A percentile compares a stretch with the other conserved stretches of the same genome.
These are phyloP conservation scores for Siphlonurus alternatus DNA, from an alignment of 2,888 invertebrate genomes.

Conservation along the genomic window DNA sequence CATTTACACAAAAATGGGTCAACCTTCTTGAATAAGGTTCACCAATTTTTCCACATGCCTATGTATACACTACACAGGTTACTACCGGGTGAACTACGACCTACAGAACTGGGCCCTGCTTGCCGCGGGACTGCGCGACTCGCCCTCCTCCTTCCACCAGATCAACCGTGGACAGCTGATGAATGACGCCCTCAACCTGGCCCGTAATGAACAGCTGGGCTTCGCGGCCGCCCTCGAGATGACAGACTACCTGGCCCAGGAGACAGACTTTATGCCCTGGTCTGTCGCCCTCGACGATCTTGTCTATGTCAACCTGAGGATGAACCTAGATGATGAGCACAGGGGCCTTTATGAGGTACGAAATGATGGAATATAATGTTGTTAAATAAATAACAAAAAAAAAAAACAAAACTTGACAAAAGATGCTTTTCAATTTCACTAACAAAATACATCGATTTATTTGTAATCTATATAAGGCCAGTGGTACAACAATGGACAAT, in stretches of 20 bases:
- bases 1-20: too few relatives aligned
- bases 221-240: background rate
- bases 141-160: background rate
- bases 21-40: too few relatives aligned
- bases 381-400: too few relatives aligned
- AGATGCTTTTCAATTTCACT: too few relatives aligned
- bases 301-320: background rate
- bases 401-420: too few relatives aligned
- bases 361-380: too few relatives aligned
- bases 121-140: background rate
- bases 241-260: background rate
- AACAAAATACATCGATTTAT: too few relatives aligned
- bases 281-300: background rate
- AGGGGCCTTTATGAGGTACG: background rate
- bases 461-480: too few relatives aligned
- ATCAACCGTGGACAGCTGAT: background rate
- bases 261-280: background rate
- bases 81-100: conserved; percentile 42
- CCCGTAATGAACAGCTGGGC: background rate
- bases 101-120: conserved; percentile 29
- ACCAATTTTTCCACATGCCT: too few relatives aligned
- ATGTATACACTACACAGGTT: conserved; percentile 27
- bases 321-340: conserved; percentile 8
- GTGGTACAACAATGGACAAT: too few relatives aligned
- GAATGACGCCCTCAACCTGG: background rate